A percentile compares a stretch with the other conserved stretches of the same genome.
Conservation (phyloP, 2,797 vertebrate species). For the Psittacula echo region DNA sequence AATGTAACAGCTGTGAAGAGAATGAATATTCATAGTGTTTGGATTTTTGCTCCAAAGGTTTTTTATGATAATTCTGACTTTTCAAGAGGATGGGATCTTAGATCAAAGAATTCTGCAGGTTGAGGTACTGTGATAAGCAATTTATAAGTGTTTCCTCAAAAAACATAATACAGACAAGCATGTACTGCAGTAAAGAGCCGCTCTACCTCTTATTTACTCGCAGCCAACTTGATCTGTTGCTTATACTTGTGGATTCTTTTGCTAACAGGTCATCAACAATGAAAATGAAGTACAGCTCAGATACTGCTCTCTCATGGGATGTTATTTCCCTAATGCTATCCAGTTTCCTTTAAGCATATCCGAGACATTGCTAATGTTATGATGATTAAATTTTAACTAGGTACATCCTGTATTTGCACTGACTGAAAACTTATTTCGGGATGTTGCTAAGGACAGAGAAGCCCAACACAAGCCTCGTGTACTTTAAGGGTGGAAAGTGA, state of each 20-base stretch:
- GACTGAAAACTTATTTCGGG: conserved; percentile 21
- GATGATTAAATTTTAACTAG: not conserved
- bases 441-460: not conserved
- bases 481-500: not conserved
- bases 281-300: not conserved
- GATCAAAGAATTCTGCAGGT: conserved; percentile 2
- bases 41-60: conserved; percentile 38
- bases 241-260: conserved; percentile 39
- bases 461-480: not conserved
- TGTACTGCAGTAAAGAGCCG: not conserved
- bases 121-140: not conserved
- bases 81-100: not conserved
- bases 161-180: not conserved
- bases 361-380: not conserved
- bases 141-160: not conserved
- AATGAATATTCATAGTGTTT: conserved; percentile 67
- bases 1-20: conserved; percentile 67
- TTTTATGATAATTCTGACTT: conserved; percentile 52
- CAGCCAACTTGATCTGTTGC: conserved; percentile 21
- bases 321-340: not conserved
- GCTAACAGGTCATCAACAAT: conserved; percentile 20
- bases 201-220: not conserved
- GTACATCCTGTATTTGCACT: not conserved
- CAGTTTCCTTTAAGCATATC: not conserved
- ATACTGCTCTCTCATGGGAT: not conserved